Base-by-base conservation (phyloP, 2,113 vertebrate genomes). In the Anthoscopus minutus region DNA sequence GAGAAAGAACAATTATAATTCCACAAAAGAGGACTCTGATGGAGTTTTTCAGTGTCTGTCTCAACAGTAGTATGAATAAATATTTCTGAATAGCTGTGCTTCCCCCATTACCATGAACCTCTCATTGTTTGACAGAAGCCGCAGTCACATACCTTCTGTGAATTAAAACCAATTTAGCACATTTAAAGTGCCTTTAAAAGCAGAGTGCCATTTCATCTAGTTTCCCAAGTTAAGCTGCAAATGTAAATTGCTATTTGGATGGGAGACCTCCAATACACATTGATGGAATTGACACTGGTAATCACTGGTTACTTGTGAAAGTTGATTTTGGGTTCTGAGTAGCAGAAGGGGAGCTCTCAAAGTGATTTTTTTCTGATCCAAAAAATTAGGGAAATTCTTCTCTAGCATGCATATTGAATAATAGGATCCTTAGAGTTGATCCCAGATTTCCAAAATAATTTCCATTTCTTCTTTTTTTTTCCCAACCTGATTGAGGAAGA, bases 151-250 rank as follows among this genome's bases (percentile, higher is more conserved):
- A 80, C 58, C 37, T 96, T 86, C 82, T 56, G 35, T 56, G 81
- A 93, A 89, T 60, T 51, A 94, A 96, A 88, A 88, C 40, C 20
- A 88, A 37, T 86, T 81, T 81, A 91, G 20, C 16, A 74, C 61
- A 40, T 74, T 71, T 69, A 69, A 88, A 86, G 15, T 82, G 35
- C 51, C 53, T 93, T 90, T 91, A 84, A 88, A 87, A 90, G 60
- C 31, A 44, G 17, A 57, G 20, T 44, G n/a, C 42, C n/a, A 28
- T 77, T 47, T 91, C 62, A 88, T 47, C 58, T 65, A 57, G 38
- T 81, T 94, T 90, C 56, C 50, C 67, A 90, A 83, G n/a, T 37
- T 92, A 81, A 83, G 25, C 37, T 73, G 37, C 78, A 93, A 94
- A 86, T 60, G 21, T 19, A 76, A 28, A 37, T 62, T 61, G 12